phyloP scores from a whole-genome alignment of 2,797 vertebrate genomes.

The Alcedo quadribrachys region DNA sequence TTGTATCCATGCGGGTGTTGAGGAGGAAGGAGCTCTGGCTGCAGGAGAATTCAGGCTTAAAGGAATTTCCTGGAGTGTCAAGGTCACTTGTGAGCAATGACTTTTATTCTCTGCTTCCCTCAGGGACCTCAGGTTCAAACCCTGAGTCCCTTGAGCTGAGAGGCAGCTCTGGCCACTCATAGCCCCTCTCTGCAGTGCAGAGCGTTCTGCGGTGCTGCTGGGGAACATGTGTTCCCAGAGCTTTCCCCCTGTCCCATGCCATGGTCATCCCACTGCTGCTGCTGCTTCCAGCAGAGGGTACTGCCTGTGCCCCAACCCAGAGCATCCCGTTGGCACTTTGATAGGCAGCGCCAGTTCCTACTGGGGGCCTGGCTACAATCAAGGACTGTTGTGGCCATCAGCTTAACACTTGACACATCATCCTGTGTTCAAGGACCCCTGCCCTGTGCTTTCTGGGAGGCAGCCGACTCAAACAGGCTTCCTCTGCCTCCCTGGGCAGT shows the following conservation, averaged over 20 bases:
- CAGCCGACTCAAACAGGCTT: neutral
- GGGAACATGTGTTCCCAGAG: neutral
- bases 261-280: rapidly evolving
- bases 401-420: neutral
- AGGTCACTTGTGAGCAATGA: neutral
- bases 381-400: neutral
- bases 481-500: neutral
- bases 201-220: neutral
- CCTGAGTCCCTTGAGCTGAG: neutral
- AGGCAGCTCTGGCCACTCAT: neutral
- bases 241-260: neutral
- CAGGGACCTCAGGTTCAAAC: neutral
- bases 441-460: neutral
- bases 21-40: neutral
- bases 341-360: rapidly evolving
- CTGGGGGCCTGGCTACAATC: neutral
- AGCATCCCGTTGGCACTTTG: rapidly evolving
- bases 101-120: neutral
- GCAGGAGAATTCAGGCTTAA: neutral
- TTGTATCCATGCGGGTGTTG: neutral
- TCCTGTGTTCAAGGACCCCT: neutral
- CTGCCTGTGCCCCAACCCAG: neutral
- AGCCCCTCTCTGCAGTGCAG: neutral
- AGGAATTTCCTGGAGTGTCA: neutral
- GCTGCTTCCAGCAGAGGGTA: neutral